A percentile compares a stretch with the other conserved stretches of the same genome.
Conservation (phyloP, 2,797 vertebrate species). For the Typhlichthys eigenmanni region DNA sequence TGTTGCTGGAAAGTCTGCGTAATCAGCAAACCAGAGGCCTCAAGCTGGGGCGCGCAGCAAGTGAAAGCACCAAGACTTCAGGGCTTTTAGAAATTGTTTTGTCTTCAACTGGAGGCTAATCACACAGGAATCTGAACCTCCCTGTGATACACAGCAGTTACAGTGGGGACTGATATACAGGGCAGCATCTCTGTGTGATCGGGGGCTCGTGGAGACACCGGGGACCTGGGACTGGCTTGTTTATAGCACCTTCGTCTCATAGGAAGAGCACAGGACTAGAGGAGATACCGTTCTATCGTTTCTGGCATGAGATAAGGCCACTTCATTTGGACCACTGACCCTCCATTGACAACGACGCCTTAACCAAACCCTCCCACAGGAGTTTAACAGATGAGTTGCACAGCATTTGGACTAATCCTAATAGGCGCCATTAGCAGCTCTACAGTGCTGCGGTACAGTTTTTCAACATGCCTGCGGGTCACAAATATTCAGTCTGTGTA, state of each 20-base stretch:
- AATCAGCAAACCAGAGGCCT: slow-evolving; percentile 52
- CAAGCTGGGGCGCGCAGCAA: slow-evolving; percentile 39
- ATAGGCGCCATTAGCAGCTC: slow-evolving; percentile 85
- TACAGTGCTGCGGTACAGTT: slow-evolving; percentile 69
- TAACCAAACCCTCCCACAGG: slow-evolving; percentile 71
- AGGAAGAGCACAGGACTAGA: slow-evolving; percentile 68
- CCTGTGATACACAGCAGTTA: slow-evolving; percentile 46
- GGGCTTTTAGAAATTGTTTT: slow-evolving; percentile 58
- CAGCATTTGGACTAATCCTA: slow-evolving; percentile 85
- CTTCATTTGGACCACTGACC: slow-evolving; percentile 81
- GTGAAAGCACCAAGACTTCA: slow-evolving; percentile 45
- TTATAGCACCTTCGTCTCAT: slow-evolving; percentile 74
- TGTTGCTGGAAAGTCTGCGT: slow-evolving; percentile 43
- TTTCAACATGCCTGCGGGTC: slow-evolving; percentile 66
- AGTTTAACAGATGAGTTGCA: slow-evolving; percentile 84
- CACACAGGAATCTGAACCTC: slow-evolving; percentile 53
- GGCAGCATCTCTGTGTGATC: slow-evolving; percentile 56
- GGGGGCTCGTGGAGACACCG: slow-evolving; percentile 41
- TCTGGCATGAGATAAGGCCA: slow-evolving; percentile 82
- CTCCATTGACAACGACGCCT: slow-evolving; percentile 71
- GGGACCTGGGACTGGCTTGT: slow-evolving; percentile 67
- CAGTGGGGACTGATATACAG: slow-evolving; percentile 31
- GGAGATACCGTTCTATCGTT: slow-evolving; percentile 82
- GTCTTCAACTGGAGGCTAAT: slow-evolving; percentile 62
- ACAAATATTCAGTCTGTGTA: slow-evolving; percentile 44